These are phyloP conservation scores for Echinops telfairi DNA, from an alignment of 2,113 vertebrate genomes.

Conservation along the genomic window DNA sequence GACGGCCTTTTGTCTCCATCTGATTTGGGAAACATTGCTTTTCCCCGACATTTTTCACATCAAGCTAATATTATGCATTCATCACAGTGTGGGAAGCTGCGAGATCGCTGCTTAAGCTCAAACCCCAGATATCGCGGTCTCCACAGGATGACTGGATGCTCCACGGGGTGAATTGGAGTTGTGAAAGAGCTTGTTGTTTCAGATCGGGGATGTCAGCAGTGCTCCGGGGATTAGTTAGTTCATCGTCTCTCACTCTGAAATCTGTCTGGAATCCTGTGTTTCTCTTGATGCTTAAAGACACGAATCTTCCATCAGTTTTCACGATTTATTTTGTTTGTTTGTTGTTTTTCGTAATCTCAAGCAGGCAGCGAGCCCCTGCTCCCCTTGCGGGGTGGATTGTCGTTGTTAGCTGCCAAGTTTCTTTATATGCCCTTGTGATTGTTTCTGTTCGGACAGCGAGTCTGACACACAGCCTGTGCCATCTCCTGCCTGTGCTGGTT, in stretches of 20 bases:
- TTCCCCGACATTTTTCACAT: not conserved
- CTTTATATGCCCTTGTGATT: no score
- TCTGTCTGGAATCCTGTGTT: not conserved
- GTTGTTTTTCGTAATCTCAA: not conserved
- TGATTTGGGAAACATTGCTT: conserved; percentile 48
- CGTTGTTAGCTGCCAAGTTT: not conserved
- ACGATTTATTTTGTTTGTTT: not conserved
- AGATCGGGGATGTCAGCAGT: not conserved
- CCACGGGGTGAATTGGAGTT: not conserved
- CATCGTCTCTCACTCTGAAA: not conserved
- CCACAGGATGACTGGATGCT: not conserved
- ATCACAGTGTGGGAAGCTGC: not conserved
- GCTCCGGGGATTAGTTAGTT: not conserved
- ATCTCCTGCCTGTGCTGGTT: no score
- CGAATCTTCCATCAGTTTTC: not conserved
- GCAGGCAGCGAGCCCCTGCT: not conserved
- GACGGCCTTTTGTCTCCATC: conserved; percentile 13
- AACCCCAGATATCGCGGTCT: not conserved
- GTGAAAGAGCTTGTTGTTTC: not conserved
- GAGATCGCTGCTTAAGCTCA: not conserved
- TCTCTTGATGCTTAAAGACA: not conserved
- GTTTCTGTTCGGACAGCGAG: no score
- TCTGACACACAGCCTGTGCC: no score
- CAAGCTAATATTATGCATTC: not conserved
- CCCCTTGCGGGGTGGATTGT: not conserved